phyloP scores from a whole-genome alignment of 1,140 invertebrate genomes.

The Lordiphosa stackelbergi region DNA sequence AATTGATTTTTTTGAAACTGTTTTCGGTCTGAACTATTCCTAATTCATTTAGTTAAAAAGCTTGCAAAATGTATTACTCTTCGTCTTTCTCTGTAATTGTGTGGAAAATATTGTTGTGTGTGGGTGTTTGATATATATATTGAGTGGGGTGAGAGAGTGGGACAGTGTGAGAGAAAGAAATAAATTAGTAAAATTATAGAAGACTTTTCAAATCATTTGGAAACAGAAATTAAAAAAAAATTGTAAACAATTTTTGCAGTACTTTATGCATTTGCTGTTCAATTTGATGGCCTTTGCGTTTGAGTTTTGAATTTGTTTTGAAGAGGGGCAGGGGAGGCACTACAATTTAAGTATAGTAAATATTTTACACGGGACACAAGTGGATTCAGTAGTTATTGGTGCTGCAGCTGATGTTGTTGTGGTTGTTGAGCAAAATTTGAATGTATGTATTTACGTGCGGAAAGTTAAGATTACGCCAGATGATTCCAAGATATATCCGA shows the following conservation, averaged over 20 bases:
- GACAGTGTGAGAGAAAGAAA: slow-evolving; percentile 4
- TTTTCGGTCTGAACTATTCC: slow-evolving; percentile 12
- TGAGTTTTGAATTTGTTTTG: slow-evolving; percentile 20
- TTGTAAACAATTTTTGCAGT: slow-evolving; percentile 34
- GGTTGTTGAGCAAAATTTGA: background rate
- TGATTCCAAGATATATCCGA: too few species aligned
- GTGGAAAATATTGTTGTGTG: slow-evolving; percentile 30
- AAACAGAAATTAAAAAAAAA: slow-evolving; percentile 18
- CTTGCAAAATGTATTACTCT: slow-evolving; percentile 56
- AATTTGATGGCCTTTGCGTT: slow-evolving; percentile 24
- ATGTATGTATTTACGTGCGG: slow-evolving; percentile 1
- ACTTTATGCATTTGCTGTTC: slow-evolving; percentile 65
- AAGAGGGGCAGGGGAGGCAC: slow-evolving; percentile 1
- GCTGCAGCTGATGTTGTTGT: slow-evolving; percentile 2
- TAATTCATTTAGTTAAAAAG: slow-evolving; percentile 38
- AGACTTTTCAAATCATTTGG: slow-evolving; percentile 20
- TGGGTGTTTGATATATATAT: slow-evolving; percentile 16
- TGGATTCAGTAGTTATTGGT: slow-evolving; percentile 5
- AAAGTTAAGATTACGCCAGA: too few species aligned
- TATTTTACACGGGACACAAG: slow-evolving; percentile 42
- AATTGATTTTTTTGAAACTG: slow-evolving; percentile 23
- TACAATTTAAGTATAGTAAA: slow-evolving; percentile 27
- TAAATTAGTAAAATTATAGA: slow-evolving; percentile 2
- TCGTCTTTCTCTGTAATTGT: slow-evolving; percentile 73
- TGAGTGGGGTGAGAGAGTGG: slow-evolving; percentile 9